phyloP scores from a whole-genome alignment of 2,113 vertebrate species.

The Alaudala cheleensis region DNA sequence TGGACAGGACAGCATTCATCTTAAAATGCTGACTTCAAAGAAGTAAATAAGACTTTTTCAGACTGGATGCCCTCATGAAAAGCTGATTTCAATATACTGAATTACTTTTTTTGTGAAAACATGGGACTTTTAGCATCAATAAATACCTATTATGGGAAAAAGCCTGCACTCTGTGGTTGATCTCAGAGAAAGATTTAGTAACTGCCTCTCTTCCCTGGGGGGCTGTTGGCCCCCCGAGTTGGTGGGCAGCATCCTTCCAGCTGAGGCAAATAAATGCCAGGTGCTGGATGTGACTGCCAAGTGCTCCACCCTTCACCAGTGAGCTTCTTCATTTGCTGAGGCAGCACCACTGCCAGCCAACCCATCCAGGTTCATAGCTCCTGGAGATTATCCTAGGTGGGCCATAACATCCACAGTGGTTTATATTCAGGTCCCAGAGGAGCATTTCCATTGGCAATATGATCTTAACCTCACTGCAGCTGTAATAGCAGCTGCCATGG shows the following conservation, averaged over 20 bases:
- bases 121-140: background rate
- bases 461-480: background rate
- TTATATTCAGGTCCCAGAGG: background rate
- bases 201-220: background rate
- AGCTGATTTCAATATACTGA: background rate
- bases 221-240: background rate
- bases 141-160: background rate
- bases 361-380: fast-evolving
- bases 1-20: background rate
- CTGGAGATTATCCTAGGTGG: background rate
- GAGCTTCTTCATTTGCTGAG: background rate
- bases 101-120: background rate
- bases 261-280: background rate
- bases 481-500: background rate
- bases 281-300: fast-evolving
- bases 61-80: background rate
- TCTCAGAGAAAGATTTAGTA: background rate
- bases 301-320: background rate
- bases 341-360: fast-evolving
- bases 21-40: background rate
- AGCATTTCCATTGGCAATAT: background rate
- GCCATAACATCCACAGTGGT: background rate
- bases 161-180: background rate
- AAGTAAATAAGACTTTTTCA: background rate
- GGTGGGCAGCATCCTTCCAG: background rate